A percentile compares a stretch with the other conserved stretches of the same genome.
Conservation (phyloP, 2,797 vertebrate species). For the Telmatherina bonti region DNA sequence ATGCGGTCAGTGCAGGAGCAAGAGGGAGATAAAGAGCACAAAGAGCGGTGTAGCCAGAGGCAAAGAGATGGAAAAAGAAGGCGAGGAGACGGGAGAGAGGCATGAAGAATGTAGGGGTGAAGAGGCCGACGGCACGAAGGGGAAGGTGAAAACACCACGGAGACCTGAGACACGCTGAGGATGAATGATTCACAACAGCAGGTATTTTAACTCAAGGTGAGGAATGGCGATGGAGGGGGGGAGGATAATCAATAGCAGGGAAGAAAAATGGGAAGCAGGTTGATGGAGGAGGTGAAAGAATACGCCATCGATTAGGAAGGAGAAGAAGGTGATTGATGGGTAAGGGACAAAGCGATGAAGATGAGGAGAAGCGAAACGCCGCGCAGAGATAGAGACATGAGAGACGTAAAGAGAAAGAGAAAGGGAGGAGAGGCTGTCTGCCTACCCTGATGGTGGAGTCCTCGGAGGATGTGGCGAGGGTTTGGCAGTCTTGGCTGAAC, state of each 20-base stretch:
- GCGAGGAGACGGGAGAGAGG: slow-evolving; percentile 26
- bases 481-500: slow-evolving; percentile 86
- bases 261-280: slow-evolving; percentile 49
- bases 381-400: slow-evolving; percentile 2
- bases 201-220: slow-evolving; percentile 66
- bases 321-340: slow-evolving; percentile 17
- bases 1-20: slow-evolving; percentile 32
- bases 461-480: slow-evolving; percentile 90
- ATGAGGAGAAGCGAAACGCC: slow-evolving; percentile 2
- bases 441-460: slow-evolving; percentile 86
- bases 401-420: neutral
- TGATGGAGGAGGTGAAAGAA: slow-evolving; percentile 31
- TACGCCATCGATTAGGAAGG: slow-evolving; percentile 29
- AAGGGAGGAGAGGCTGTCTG: slow-evolving; percentile 15
- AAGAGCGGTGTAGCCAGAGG: slow-evolving; percentile 13
- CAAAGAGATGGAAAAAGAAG: slow-evolving; percentile 15
- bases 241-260: slow-evolving; percentile 44
- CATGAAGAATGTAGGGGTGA: slow-evolving; percentile 42
- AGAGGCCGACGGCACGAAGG: slow-evolving; percentile 43
- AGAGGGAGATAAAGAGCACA: slow-evolving; percentile 48
- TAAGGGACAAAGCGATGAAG: slow-evolving; percentile 28
- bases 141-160: slow-evolving; percentile 27
- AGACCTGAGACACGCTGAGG: slow-evolving; percentile 25
- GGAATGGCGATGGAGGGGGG: slow-evolving; percentile 26
- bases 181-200: slow-evolving; percentile 49